Evolutionary conservation across 2,113 vertebrate species (phyloP).

Genomic region (Chloebia gouldiae): DNA sequence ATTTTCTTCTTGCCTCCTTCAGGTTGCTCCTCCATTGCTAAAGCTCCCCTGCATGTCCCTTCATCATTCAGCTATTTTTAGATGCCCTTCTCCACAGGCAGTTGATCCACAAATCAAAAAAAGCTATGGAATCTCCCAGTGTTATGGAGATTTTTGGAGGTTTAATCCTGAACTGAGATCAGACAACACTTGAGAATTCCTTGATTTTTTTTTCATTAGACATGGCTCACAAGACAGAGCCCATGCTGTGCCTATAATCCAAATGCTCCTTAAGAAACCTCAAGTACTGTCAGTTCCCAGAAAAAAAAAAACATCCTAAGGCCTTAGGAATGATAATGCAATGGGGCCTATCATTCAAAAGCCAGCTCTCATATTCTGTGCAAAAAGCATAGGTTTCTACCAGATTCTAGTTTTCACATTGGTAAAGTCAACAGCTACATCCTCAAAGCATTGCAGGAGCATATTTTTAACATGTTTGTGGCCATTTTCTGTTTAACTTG

Average conservation of each 20-base stretch:
- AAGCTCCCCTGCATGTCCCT: background rate
- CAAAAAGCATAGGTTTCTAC: background rate
- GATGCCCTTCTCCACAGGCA: slow-evolving; percentile 53
- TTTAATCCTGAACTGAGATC: slow-evolving; percentile 40
- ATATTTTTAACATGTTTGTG: background rate
- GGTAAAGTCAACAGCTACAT: background rate
- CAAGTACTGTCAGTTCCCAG: background rate
- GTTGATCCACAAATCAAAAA: slow-evolving; percentile 51
- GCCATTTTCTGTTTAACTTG: background rate
- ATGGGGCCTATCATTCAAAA: background rate
- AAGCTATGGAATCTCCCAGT: background rate
- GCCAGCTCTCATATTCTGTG: background rate
- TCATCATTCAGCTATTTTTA: slow-evolving; percentile 56
- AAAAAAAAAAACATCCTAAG: slow-evolving; percentile 14
- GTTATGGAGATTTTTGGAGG: slow-evolving; percentile 7
- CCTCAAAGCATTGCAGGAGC: background rate
- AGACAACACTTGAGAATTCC: background rate
- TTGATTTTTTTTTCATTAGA: slow-evolving; percentile 35
- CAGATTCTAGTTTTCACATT: background rate
- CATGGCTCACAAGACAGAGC: background rate
- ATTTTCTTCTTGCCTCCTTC: slow-evolving; percentile 30
- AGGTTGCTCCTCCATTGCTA: slow-evolving; percentile 7
- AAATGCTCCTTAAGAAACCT: slow-evolving; percentile 19
- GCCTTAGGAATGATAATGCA: background rate
- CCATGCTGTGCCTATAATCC: slow-evolving; percentile 37